A percentile compares a stretch with the other conserved stretches of the same genome.
phyloP scores from a whole-genome alignment of 2,113 vertebrate species.

The Sorex araneus region DNA sequence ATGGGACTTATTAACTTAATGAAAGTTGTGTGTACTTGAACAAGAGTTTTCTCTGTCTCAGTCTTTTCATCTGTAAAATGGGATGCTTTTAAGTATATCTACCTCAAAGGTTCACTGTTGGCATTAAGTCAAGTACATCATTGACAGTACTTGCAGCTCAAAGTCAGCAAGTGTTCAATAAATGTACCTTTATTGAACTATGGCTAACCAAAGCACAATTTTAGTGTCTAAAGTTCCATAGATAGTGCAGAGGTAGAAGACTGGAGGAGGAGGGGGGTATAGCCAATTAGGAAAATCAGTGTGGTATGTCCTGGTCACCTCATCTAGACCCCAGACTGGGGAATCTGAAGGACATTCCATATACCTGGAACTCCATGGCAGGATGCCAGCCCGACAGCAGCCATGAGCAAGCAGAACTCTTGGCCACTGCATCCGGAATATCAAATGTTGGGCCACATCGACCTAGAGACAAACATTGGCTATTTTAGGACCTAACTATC shows the following conservation, averaged over 20 bases:
- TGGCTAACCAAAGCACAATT: background rate
- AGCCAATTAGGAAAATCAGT: too few relatives aligned
- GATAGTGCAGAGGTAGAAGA: too few relatives aligned
- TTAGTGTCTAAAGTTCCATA: too few relatives aligned
- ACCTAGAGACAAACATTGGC: background rate
- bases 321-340: background rate
- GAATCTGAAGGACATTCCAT: background rate
- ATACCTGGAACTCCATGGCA: background rate
- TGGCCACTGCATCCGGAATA: too few relatives aligned
- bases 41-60: background rate
- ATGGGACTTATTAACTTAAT: too few relatives aligned
- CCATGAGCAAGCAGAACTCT: background rate
- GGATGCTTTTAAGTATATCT: background rate
- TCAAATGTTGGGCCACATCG: background rate
- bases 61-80: too few relatives aligned
- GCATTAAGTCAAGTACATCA: background rate
- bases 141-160: background rate
- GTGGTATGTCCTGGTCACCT: background rate
- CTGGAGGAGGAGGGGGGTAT: too few relatives aligned
- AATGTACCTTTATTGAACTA: background rate
- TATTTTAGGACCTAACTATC: background rate
- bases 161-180: background rate
- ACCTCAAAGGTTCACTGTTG: background rate
- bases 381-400: background rate
- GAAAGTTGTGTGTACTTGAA: background rate